Evolutionary conservation across 2,797 vertebrate species (phyloP).

Genomic region (Lagorchestes hirsutus): DNA sequence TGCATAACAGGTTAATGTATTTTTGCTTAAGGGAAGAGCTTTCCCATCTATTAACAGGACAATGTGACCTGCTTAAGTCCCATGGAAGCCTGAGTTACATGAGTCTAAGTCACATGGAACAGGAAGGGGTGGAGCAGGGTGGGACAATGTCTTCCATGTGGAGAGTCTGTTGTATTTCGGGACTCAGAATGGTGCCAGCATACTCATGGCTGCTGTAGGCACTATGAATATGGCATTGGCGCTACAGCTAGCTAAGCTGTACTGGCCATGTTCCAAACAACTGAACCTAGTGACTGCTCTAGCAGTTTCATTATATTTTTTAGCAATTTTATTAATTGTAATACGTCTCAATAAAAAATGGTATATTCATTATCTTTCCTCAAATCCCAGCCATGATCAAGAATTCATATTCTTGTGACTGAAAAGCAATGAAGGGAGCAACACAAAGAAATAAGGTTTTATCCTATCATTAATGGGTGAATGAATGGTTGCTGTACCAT

Average conservation of each 20-base stretch:
- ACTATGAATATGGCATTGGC: no score
- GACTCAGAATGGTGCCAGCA: no score
- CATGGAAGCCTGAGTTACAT: no score
- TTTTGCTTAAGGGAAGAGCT: no score
- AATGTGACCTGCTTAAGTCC: no score
- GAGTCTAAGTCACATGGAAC: no score
- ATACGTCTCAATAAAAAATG: not conserved
- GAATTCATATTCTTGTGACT: not conserved
- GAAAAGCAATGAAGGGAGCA: slow-evolving; percentile 7
- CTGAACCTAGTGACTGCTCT: not conserved
- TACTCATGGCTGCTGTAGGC: no score
- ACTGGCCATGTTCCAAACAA: not conserved
- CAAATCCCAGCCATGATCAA: not conserved
- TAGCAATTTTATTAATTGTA: not conserved
- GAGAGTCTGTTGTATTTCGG: no score
- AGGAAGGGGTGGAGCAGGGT: no score
- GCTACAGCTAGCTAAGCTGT: not conserved
- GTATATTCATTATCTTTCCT: not conserved
- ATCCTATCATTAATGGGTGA: slow-evolving; percentile 1
- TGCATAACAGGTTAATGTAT: no score
- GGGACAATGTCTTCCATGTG: no score
- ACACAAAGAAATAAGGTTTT: slow-evolving; percentile 24
- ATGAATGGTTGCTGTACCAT: not conserved
- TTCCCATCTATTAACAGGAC: no score
- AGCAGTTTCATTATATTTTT: not conserved